Conservation (phyloP, 2,888 invertebrate species). For the Venustoraphidia nigricollis region DNA sequence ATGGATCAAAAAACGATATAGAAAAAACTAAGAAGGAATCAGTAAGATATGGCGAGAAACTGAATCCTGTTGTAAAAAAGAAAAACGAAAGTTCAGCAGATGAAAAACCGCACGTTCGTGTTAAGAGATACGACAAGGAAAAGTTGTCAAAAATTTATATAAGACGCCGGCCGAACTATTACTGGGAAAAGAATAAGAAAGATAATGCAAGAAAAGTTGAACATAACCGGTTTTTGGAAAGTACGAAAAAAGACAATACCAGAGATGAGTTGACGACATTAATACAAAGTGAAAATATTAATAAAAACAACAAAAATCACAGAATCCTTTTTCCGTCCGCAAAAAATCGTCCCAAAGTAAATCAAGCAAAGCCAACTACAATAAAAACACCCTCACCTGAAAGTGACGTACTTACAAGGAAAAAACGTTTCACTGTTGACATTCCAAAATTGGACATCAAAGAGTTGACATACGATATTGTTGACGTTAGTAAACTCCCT, state of each 20-base stretch:
- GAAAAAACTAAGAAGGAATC: no score
- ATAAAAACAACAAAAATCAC: constrained; percentile 10
- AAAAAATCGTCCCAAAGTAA: constrained; percentile 1
- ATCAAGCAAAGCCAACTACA: constrained; percentile 1
- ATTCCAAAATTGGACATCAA: constrained; percentile 17
- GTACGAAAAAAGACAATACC: neutral
- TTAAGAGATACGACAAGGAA: constrained; percentile 8
- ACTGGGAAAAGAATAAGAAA: constrained; percentile 12
- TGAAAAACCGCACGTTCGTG: constrained; percentile 2
- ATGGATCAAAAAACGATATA: no score
- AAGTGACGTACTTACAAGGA: no score
- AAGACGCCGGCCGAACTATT: constrained; percentile 11
- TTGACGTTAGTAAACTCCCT: constrained; percentile 6
- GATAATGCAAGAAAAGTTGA: neutral
- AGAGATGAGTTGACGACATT: neutral
- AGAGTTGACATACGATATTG: constrained; percentile 14
- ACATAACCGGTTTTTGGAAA: neutral
- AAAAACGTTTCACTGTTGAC: constrained; percentile 13
- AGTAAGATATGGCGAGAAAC: neutral
- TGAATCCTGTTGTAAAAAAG: neutral
- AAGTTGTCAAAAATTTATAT: constrained; percentile 10
- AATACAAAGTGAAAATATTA: neutral
- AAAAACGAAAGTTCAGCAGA: neutral
- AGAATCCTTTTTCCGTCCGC: neutral
- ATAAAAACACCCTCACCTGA: constrained; percentile 1